phyloP scores from a whole-genome alignment of 2,797 vertebrate species.

The Poeciliopsis presidionis region DNA sequence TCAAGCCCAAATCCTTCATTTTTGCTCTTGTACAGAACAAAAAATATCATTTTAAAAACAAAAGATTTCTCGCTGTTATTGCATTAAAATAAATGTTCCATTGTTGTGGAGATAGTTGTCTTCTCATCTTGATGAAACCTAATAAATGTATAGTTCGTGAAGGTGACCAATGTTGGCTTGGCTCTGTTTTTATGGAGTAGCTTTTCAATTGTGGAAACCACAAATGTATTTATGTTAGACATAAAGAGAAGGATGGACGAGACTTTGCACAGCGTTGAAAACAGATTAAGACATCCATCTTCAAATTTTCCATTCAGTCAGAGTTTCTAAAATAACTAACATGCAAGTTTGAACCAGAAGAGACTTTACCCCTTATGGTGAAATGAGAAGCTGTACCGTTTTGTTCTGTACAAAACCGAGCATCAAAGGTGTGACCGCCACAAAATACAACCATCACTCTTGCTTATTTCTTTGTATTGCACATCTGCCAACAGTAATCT shows the following conservation, averaged over 20 bases:
- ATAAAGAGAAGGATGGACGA: not conserved
- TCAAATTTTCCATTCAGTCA: not conserved
- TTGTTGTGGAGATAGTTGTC: not conserved
- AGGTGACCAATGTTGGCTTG: not conserved
- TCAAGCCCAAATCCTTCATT: not conserved
- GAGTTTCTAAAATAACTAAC: not conserved
- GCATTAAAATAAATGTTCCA: not conserved
- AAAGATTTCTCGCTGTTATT: not conserved
- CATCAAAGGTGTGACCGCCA: slow-evolving; percentile 3
- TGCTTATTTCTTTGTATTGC: slow-evolving; percentile 41
- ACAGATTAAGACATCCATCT: not conserved
- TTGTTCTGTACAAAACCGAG: slow-evolving; percentile 16
- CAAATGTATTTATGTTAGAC: not conserved
- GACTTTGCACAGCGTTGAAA: not conserved
- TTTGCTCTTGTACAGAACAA: not conserved
- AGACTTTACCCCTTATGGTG: not conserved
- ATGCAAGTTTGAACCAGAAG: not conserved
- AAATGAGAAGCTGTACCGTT: slow-evolving; percentile 5
- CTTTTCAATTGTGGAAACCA: not conserved
- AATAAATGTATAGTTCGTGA: not conserved
- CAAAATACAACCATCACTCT: slow-evolving; percentile 44
- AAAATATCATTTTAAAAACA: not conserved
- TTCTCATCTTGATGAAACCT: not conserved
- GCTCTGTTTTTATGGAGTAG: not conserved
- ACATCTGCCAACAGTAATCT: slow-evolving; percentile 54